Evolutionary conservation across 2,113 vertebrate species (phyloP), one percentile per base, ranked within the genome.

Genomic region (Plecotus auritus): DNA sequence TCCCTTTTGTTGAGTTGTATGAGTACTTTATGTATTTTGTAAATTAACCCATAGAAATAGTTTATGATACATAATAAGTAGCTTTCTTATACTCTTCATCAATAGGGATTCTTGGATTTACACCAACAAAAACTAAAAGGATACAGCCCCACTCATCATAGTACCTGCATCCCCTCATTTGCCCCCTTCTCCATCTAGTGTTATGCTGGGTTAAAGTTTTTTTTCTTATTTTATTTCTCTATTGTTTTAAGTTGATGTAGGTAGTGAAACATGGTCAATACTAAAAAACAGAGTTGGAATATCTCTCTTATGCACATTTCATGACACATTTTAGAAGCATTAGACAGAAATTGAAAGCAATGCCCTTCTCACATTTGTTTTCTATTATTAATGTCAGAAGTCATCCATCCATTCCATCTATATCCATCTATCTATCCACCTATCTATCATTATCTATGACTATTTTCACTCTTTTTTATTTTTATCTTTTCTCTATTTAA

Each of bases 351-450:
- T 49, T 16, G 64, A 93, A 96, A 95, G 26, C 73, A 93, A 90
- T 94, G 83, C 30, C 47, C 26, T 85, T 95, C 85, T 93, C 85
- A 72, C 42, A 37, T 88, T 96, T 85, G 67, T 70, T 88, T 97
- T 97, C 96, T 85, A 59, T 96, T 97, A 40, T 30, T 93, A 73
- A 76, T 91, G 82, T 87, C 18, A 94, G 64, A 94, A 95, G 66
- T 73, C 72, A 85, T 95, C 74, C 49, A 85, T 66, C 67, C 30
- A 78, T 91, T 88, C 32, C 47, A 88, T 49, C 49, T 64, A 26
- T 77, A 84, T 32, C 32, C 35, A 26, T 76, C 81, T 85, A 28
- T 35, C 73, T 56, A 22, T 40, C 47, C 54, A 49, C 90, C 49
- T 51, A 40, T 35, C 67, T 64, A 72, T 87, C 64, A 90, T 96